phyloP scores from a whole-genome alignment of 1,140 invertebrate species.

The Hesperophylax magnus region DNA sequence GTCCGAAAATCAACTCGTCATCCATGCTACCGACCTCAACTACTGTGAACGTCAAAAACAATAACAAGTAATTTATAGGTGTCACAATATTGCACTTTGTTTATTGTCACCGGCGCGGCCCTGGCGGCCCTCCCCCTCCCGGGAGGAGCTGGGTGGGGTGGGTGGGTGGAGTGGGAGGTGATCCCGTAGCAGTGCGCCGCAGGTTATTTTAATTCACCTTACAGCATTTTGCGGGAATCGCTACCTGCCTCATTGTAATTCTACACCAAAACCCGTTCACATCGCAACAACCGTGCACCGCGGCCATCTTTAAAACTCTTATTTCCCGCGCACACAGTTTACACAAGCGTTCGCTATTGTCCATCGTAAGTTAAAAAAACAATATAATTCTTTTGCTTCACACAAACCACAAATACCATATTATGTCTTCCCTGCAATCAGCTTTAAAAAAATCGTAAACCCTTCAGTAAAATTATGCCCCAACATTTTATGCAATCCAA shows the following conservation, averaged over 20 bases:
- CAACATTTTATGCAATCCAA: no score
- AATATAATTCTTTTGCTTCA: constrained; percentile 1
- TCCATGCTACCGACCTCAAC: no score
- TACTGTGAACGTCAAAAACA: no score
- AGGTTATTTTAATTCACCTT: constrained; percentile 56
- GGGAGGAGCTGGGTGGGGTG: not conserved
- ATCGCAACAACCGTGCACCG: not conserved
- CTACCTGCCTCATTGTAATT: constrained; percentile 54
- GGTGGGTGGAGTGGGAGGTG: constrained; percentile 23
- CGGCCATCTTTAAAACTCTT: constrained; percentile 14
- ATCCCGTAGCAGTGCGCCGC: constrained; percentile 52
- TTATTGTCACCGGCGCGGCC: not conserved
- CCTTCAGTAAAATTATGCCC: no score
- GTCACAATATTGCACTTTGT: no score
- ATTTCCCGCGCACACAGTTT: constrained; percentile 21
- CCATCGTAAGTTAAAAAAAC: constrained; percentile 23
- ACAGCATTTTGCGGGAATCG: constrained; percentile 41
- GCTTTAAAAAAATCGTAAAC: no score
- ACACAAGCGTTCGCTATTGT: not conserved
- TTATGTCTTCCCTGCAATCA: no score
- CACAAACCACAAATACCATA: no score
- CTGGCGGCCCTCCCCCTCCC: not conserved
- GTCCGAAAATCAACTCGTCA: no score
- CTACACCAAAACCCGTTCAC: constrained; percentile 40
- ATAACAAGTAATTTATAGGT: no score